Percentiles rank a stretch among this genome's conserved stretches.
Evolutionary conservation across 2,888 invertebrate species (phyloP).

Genomic region (Leucozona laternaria): DNA sequence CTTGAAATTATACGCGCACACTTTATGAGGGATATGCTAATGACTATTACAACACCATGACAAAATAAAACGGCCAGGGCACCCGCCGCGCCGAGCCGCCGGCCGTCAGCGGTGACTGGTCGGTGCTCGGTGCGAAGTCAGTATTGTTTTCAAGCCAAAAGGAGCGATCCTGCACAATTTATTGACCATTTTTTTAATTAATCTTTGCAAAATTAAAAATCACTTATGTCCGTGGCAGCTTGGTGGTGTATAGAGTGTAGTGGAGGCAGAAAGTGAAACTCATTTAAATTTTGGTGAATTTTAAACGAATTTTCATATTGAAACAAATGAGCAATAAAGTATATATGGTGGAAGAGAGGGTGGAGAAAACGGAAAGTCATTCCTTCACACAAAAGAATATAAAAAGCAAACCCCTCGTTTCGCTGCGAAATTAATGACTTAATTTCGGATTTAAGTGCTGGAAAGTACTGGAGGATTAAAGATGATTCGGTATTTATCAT

Average conservation of each 20-base stretch:
- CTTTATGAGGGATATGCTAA: slow-evolving; percentile 7
- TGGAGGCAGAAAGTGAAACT: slow-evolving; percentile 21
- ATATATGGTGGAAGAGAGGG: slow-evolving; percentile 9
- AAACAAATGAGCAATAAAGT: slow-evolving; percentile 65
- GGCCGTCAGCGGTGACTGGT: no score
- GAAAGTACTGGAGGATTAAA: slow-evolving; percentile 34
- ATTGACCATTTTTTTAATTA: slow-evolving; percentile 72
- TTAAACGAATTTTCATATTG: slow-evolving; percentile 60
- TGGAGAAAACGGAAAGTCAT: background rate
- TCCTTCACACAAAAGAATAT: slow-evolving; percentile 19
- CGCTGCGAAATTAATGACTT: slow-evolving; percentile 29
- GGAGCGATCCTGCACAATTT: slow-evolving; percentile 38
- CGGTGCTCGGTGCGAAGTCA: no score
- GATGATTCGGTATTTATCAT: slow-evolving; percentile 31
- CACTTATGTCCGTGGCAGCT: slow-evolving; percentile 58
- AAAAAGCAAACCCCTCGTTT: slow-evolving; percentile 14
- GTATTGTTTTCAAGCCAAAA: background rate
- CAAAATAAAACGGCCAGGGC: slow-evolving; percentile 11
- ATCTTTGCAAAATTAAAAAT: slow-evolving; percentile 73
- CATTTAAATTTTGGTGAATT: slow-evolving; percentile 56
- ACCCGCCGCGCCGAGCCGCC: background rate
- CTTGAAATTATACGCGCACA: slow-evolving; percentile 26
- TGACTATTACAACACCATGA: slow-evolving; percentile 26
- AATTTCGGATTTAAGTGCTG: slow-evolving; percentile 23
- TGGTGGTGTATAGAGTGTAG: background rate